Evolutionary conservation across 1,140 invertebrate genomes (phyloP), one percentile per base, ranked within the genome.

Genomic region (Pristionchus pacificus): DNA sequence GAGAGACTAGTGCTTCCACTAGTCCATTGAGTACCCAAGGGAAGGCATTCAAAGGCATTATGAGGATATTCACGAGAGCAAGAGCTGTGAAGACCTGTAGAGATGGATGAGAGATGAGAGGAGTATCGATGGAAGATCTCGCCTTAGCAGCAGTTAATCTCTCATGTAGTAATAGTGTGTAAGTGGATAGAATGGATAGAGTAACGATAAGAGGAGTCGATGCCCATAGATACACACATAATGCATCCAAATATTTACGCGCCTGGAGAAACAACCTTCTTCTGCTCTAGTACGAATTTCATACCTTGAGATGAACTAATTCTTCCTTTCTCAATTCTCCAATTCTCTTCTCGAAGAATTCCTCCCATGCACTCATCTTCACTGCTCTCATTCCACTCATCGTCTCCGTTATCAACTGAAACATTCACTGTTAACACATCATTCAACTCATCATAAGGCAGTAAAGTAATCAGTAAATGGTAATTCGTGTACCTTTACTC

Each of bases 211-310:
- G 91, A 0, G 95, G 95, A n/a, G 95, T 97, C 6, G 93, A 95
- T 0, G 95, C 96, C 96, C 96, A 98, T 84, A 98, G 93, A 84
- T 93, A 97, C 1, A 98, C 96, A 86, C 95, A 98, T 61, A 96
- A 85, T n/a, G 95, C 96, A 87, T 98, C 96, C 71, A 98, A 85
- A 86, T 98, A 98, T 86, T 98, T 98, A 74, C 93, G 87, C 24
- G 90, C 89, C 49, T 61, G n/a, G 24, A 61, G 24, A 24, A 30
- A 24, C 19, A 57, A 57, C 19, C 24, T 19, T 57, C 19, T 57
- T 0, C 19, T 24, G 19, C 19, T 19, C 24, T 19, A 57, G 24
- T 19, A 57, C 24, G 55, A 57, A 57, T 19, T 0, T 19, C 10
- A 27, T 13, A 65, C 55, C 62, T 76, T 89, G 60, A 95, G 84